Evolutionary conservation across 2,888 invertebrate species (phyloP), one percentile per base, ranked within the genome.

Genomic region (Meta bourneti): DNA sequence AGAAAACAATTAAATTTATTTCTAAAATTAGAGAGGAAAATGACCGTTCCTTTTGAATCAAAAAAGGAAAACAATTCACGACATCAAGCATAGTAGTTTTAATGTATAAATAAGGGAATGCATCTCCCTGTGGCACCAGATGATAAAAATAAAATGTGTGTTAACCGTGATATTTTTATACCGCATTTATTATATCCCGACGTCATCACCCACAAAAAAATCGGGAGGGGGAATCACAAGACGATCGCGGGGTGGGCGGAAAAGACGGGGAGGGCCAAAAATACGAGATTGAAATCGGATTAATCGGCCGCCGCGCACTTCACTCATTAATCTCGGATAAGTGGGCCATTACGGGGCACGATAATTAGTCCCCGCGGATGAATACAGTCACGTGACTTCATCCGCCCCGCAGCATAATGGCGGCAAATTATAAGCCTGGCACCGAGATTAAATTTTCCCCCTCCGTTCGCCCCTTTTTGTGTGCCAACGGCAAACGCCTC

Each of bases 301-400:
- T 91, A 91, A 91, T 91, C 87, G 91, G 71, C 75, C 88, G 84
- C 84, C 75, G 84, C 88, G 88, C 88, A 70, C 91, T 84, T 75
- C 84, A 13, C 88, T 92, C 92, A 92, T 92, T 92, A 92, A 92
- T 92, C 92, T 92, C 82, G 71, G 84, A 85, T 92, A 92, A 92
- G 92, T 92, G 92, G 92, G 89, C 89, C 92, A 87, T 92, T 92
- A 92, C 89, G 85, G 89, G 89, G 75, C 79, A 72, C 81, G 86
- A 78, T 92, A 92, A 92, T 92, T 92, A 92, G 92, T 89, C 92
- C 92, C 92, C 78, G 92, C 89, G 92, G 92, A 92, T 89, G 92
- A 92, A 92, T 92, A 92, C 87, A 91, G 91, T 91, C 91, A 91
- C 91, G 91, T 91, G 91, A 91, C 91, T 91, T 91, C 90, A 87